Percentiles rank a stretch among this genome's conserved stretches.
Conservation (phyloP, 2,888 invertebrate genomes). For the Lottia gigantea region DNA sequence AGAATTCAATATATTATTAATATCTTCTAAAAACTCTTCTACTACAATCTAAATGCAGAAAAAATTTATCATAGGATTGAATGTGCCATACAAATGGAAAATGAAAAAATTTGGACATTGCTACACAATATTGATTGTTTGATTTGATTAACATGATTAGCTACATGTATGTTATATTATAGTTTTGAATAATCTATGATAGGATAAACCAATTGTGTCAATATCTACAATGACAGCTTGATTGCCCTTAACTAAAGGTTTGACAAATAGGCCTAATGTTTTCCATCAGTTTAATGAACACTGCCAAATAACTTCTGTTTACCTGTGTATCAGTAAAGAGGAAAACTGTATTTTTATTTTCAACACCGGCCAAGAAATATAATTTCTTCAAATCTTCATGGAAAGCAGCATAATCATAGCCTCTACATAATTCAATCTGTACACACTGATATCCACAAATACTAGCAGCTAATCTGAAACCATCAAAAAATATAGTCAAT, state of each 20-base stretch:
- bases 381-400: conserved; percentile 86
- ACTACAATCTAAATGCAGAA: conserved; percentile 77
- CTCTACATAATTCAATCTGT: conserved; percentile 87
- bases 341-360: conserved; percentile 82
- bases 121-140: too few relatives aligned
- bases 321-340: conserved; percentile 85
- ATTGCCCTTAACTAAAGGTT: too few relatives aligned
- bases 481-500: neutral
- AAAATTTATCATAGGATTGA: neutral
- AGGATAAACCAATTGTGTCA: too few relatives aligned
- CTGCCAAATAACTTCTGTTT: neutral
- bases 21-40: conserved; percentile 91
- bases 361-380: conserved; percentile 82
- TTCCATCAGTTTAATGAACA: too few relatives aligned
- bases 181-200: neutral
- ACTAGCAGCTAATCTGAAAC: conserved; percentile 64
- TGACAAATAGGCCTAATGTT: too few relatives aligned
- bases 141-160: neutral
- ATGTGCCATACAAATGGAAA: too few relatives aligned
- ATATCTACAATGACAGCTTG: too few relatives aligned
- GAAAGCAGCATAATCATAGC: conserved; percentile 84
- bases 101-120: too few relatives aligned
- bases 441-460: conserved; percentile 76
- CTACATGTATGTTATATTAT: neutral
- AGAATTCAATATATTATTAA: conserved; percentile 91